A percentile compares a stretch with the other conserved stretches of the same genome.
These are phyloP conservation scores for Diaphora mendica DNA, from an alignment of 2,888 invertebrate genomes.

Conservation along the genomic window DNA sequence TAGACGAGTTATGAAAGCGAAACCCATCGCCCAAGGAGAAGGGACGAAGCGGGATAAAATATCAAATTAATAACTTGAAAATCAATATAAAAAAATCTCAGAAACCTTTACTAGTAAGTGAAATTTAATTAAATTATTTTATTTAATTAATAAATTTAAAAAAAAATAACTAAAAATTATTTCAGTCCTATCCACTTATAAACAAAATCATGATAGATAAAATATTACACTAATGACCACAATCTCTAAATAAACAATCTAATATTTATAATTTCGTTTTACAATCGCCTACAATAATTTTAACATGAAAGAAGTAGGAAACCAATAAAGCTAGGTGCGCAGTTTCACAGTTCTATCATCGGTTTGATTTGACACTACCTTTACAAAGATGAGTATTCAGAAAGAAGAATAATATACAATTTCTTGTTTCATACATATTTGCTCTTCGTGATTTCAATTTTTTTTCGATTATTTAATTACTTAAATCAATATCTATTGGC, in stretches of 20 bases:
- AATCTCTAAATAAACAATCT: neutral
- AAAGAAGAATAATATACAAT: neutral
- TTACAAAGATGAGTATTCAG: neutral
- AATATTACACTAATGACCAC: too few species aligned
- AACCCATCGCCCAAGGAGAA: conserved; percentile 70
- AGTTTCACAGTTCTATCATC: neutral
- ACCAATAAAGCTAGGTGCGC: conserved; percentile 5
- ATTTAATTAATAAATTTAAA: too few species aligned
- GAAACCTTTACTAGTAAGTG: neutral
- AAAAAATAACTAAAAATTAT: too few species aligned
- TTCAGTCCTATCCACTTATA: neutral
- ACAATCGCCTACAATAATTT: neutral
- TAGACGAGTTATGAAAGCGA: conserved; percentile 77
- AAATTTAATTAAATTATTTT: too few species aligned
- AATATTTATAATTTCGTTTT: too few species aligned
- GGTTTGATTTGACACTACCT: neutral
- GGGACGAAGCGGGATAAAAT: conserved; percentile 66
- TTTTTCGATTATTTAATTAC: neutral
- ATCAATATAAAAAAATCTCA: neutral
- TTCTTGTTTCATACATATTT: neutral
- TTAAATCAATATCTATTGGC: neutral
- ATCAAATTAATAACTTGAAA: conserved; percentile 53
- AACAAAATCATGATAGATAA: neutral
- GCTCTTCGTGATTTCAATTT: neutral
- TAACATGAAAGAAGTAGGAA: conserved; percentile 1